Base-by-base conservation (phyloP, 2,113 vertebrate genomes). In the Osmerus eperlanus region DNA sequence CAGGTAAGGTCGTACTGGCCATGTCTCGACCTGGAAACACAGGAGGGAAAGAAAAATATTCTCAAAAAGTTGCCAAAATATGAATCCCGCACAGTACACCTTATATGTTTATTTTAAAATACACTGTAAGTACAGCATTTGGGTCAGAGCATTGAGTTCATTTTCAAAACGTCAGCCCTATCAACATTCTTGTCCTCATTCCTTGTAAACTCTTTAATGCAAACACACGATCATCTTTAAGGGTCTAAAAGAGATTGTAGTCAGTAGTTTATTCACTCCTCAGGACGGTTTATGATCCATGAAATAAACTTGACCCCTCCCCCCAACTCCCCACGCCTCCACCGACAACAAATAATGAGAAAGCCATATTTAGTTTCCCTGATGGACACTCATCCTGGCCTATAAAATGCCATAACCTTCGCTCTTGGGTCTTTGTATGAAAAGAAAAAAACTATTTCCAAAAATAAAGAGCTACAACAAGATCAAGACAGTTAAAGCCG, bases 1-100 rank as follows among this genome's bases (percentile, higher is more conserved):
- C 95, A 78, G 95, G 95, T 84, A 96, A 90, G 77, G 95, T 96
- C 73, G 95, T 96, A 82, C 94, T 96, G 77, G 94, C 92, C 94
- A 96, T 95, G 76, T 96, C 95, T 81, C 95, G 93, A 91, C 95
- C 95, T 96, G 84, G 13, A 32, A 29, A 19, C 55, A 63, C 25
- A 63, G 75, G 88, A 90, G 83, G 86, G 56, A 76, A 78, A 59
- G 18, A 3, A 36, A 68, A 73, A 36, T 12, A 54, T 76, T 68
- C 74, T 81, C 72, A 52, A 15, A 32, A 71, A 63, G 56, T 9
- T 78, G 13, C 18, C 54, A 19, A 1, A 47, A 71, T 8, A 70
- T 18, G 66, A 41, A 41, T 16, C 52, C 9, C n/a, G 7, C n/a
- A 58, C 14, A 19, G 21, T 18, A 6, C 28, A 59, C 0, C 28